A percentile compares a stretch with the other conserved stretches of the same genome.
Conservation (phyloP, 2,888 invertebrate species). For the Phyllotreta cruciferae region DNA sequence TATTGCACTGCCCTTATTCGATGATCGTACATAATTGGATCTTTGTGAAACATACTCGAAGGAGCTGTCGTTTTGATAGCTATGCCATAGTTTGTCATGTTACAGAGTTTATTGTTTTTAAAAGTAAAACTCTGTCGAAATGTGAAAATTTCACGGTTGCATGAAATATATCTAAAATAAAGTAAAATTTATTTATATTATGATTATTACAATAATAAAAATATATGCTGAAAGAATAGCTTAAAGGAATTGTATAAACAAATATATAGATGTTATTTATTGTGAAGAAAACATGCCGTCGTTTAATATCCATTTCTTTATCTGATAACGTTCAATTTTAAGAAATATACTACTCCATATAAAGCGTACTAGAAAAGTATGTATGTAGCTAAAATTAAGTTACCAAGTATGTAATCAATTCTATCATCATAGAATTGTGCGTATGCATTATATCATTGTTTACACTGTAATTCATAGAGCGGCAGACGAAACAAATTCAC, state of each 20-base stretch:
- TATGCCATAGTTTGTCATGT: too few species aligned
- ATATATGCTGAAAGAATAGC: slow-evolving; percentile 12
- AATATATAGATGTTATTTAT: slow-evolving; percentile 17
- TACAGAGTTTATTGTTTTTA: too few species aligned
- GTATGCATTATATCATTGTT: neutral
- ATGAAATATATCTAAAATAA: too few species aligned
- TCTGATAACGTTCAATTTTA: slow-evolving; percentile 1
- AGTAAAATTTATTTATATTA: too few species aligned
- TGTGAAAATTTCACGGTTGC: too few species aligned
- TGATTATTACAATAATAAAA: slow-evolving; percentile 3
- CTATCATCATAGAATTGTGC: too few species aligned
- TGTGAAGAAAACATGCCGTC: slow-evolving; percentile 17
- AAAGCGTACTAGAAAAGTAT: too few species aligned
- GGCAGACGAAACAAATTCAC: neutral
- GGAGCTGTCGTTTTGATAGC: neutral
- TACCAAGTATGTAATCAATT: too few species aligned
- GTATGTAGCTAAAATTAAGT: too few species aligned
- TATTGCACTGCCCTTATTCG: slow-evolving; percentile 17
- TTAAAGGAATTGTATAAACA: slow-evolving; percentile 1
- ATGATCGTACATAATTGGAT: slow-evolving; percentile 1
- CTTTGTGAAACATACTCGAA: neutral
- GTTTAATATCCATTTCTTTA: slow-evolving; percentile 4
- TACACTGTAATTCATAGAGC: neutral
- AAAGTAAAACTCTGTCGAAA: too few species aligned
- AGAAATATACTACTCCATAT: slow-evolving; percentile 4